These are phyloP conservation scores for Agrotis ipsilon DNA, from an alignment of 2,888 invertebrate genomes.

Conservation along the genomic window DNA sequence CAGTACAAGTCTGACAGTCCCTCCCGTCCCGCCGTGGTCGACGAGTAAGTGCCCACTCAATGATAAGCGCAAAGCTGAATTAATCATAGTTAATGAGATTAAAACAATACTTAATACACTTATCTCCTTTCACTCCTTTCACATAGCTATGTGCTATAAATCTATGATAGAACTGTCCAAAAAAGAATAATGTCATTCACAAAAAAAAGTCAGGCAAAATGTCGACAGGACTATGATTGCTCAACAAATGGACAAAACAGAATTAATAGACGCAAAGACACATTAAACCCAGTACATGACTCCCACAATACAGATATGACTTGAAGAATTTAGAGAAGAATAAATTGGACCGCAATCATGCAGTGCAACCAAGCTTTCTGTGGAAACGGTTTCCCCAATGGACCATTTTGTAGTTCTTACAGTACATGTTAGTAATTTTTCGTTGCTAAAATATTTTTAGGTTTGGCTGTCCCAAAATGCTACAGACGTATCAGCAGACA, in stretches of 20 bases:
- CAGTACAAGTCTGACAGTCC: too few species aligned
- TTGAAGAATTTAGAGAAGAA: conserved; percentile 45
- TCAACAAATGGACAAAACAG: conserved; percentile 23
- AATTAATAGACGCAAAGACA: conserved; percentile 26
- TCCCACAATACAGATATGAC: conserved; percentile 35
- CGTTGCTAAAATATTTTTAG: background rate
- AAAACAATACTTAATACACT: conserved; percentile 5
- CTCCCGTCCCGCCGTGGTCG: too few species aligned
- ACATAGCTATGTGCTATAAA: background rate
- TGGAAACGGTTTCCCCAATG: conserved; percentile 49
- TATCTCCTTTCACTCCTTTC: conserved; percentile 5
- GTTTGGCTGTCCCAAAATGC: background rate
- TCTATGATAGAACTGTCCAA: conserved; percentile 20
- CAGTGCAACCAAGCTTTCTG: conserved; percentile 69
- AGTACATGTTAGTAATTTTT: conserved; percentile 53
- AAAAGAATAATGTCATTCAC: conserved; percentile 42
- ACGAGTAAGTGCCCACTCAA: too few species aligned
- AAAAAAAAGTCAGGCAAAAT: conserved; percentile 43
- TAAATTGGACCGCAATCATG: conserved; percentile 69
- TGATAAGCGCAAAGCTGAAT: background rate
- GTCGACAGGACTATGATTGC: conserved; percentile 23
- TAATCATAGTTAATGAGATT: conserved; percentile 9
- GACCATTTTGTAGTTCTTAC: conserved; percentile 48
- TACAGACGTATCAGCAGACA: too few species aligned
- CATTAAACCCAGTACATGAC: conserved; percentile 19